These are phyloP conservation scores for Acanthiza pusilla DNA, from an alignment of 2,797 vertebrate genomes.

Conservation along the genomic window DNA sequence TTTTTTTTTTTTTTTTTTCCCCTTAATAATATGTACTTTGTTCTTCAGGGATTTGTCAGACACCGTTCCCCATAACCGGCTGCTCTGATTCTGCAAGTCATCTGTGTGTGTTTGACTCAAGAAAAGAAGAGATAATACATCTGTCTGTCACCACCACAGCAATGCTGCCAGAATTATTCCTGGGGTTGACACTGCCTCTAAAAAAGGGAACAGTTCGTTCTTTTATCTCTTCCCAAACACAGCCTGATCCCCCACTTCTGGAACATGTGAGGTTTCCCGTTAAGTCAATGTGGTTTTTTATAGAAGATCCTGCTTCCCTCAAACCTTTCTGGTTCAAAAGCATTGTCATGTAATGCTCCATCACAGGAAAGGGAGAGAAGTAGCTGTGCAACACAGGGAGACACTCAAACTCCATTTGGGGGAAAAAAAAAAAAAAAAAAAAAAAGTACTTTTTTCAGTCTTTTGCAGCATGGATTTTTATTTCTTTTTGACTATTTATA, in stretches of 20 bases:
- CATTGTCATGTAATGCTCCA: neutral
- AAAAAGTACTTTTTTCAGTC: neutral
- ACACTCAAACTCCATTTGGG: neutral
- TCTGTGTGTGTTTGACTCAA: neutral
- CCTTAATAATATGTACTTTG: neutral
- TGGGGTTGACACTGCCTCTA: neutral
- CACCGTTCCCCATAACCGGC: neutral
- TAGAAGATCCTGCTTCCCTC: neutral
- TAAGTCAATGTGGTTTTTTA: neutral
- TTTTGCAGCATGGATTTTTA: fast-evolving
- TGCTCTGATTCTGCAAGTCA: conserved; percentile 17
- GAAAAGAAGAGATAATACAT: neutral
- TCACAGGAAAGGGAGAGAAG: neutral
- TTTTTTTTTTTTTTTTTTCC: neutral
- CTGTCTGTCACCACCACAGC: neutral
- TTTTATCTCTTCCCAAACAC: neutral
- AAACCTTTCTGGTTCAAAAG: neutral
- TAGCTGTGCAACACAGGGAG: neutral
- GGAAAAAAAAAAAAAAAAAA: neutral
- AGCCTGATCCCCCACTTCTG: neutral
- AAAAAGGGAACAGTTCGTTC: neutral
- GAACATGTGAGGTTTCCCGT: neutral
- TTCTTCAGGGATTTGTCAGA: neutral
- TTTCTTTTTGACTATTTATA: neutral
- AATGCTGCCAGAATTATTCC: neutral